Base-by-base conservation (phyloP, 2,113 vertebrate species). In the Smithornis capensis region DNA sequence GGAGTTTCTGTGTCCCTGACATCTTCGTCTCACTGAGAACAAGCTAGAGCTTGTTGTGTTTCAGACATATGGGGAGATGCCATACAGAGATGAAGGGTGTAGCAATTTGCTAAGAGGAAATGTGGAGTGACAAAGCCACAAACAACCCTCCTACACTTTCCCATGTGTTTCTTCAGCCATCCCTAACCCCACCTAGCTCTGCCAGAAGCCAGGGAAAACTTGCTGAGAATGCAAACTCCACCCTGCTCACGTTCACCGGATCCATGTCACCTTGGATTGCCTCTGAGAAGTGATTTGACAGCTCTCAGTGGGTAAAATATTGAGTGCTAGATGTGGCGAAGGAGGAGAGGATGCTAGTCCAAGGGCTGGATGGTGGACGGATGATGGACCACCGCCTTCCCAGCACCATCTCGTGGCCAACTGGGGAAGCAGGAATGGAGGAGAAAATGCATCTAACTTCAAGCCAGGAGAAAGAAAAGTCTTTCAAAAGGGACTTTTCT, bases 331-430 rank as follows among this genome's bases (percentile, higher is more conserved):
- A 10, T 27, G 17, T 19, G 45, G 12, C 40, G 31, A 79, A 64
- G 50, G 33, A 62, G 7, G 4, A 69, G 37, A 59, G 37, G 31
- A 55, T 74, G 53, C 31, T 13, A 9, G 3, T 47, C 49, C 68
- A 31, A n/a, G 67, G 59, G 50, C 18, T 4, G 42, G 12, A 22
- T 42, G 25, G 12, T 33, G 50, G 19, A 19, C 13, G 49, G 57
- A 16, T 35, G 55, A 24, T 35, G 57, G 64, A 83, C 69, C 90
- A 84, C 40, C 1, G 42, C 83, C 52, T 83, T 94, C 60, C 75
- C 91, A 96, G 83, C 89, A 80, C 92, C 92, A 94, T 79, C 95
- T 95, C 75, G 77, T 95, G 90, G 92, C 84, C 22, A 0, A 33
- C 64, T 64, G 28, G 45, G 70, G 83, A 95, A 97, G 49, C 18